Conservation (phyloP, 2,113 vertebrate genomes). For the Corvus hawaiiensis region DNA sequence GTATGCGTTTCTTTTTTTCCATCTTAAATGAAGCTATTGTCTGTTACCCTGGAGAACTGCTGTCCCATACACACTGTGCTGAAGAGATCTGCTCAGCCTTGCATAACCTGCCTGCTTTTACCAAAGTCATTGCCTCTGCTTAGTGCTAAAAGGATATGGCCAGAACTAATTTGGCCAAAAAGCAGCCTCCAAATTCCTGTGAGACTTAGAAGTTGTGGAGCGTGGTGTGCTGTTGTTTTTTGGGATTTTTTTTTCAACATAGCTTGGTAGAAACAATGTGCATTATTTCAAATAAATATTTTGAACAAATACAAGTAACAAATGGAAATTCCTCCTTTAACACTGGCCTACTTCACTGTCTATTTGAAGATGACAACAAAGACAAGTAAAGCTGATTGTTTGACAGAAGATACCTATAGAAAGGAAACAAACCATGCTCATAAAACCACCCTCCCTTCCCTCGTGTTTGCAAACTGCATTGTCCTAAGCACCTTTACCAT, state of each 20-base stretch:
- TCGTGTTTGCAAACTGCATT: rapidly evolving
- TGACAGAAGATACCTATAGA: not conserved
- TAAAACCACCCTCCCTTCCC: not conserved
- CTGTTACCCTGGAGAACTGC: conserved; percentile 3
- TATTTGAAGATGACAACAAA: not conserved
- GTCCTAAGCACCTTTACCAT: not conserved
- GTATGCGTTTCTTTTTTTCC: not conserved
- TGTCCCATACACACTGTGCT: not conserved
- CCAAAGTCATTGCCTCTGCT: not conserved
- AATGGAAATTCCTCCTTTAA: not conserved
- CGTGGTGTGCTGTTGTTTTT: not conserved
- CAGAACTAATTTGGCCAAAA: not conserved
- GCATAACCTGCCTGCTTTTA: not conserved
- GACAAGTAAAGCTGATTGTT: not conserved
- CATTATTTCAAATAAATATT: not conserved
- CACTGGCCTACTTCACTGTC: not conserved
- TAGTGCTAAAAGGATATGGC: not conserved
- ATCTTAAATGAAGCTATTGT: not conserved
- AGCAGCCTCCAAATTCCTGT: not conserved
- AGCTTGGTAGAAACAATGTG: not conserved
- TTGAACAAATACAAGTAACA: not conserved
- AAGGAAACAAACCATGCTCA: not conserved
- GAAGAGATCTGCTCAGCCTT: conserved; percentile 5
- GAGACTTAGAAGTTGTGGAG: not conserved
- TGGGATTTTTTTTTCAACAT: not conserved